Conservation (phyloP, 2,113 vertebrate genomes). For the Vimba vimba region DNA sequence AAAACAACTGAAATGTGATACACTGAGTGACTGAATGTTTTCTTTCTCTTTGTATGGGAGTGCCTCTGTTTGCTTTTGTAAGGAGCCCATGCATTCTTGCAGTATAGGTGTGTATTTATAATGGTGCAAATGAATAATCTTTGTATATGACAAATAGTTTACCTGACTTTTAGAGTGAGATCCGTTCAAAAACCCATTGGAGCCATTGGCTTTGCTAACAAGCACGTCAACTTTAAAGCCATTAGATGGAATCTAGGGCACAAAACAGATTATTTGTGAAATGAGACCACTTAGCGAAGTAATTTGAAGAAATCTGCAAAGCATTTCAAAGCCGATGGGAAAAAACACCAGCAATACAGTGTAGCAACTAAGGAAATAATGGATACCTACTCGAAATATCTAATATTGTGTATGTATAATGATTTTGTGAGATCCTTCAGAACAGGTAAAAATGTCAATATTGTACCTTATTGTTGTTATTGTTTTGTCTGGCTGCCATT, state of each 20-base stretch:
- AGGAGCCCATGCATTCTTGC: neutral
- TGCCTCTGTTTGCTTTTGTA: neutral
- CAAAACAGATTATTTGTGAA: constrained; percentile 20
- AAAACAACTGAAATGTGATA: constrained; percentile 21
- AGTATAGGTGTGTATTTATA: constrained; percentile 63
- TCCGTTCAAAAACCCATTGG: constrained; percentile 52
- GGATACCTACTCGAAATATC: neutral
- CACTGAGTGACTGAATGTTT: neutral
- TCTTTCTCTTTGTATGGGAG: neutral
- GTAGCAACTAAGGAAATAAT: neutral
- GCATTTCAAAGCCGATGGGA: neutral
- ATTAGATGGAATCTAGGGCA: constrained; percentile 66
- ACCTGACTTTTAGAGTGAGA: constrained; percentile 58
- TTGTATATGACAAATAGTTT: constrained; percentile 44
- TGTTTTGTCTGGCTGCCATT: constrained; percentile 77
- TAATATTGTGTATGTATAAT: neutral
- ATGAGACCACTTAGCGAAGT: neutral
- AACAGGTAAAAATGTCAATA: neutral
- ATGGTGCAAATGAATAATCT: neutral
- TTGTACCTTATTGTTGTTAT: constrained; percentile 67
- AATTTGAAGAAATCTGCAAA: neutral
- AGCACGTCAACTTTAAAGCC: constrained; percentile 58
- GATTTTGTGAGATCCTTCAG: neutral
- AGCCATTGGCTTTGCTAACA: constrained; percentile 49
- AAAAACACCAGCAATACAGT: neutral